These are phyloP conservation scores for Stictonetta naevosa DNA, from an alignment of 2,113 vertebrate species.

Conservation along the genomic window DNA sequence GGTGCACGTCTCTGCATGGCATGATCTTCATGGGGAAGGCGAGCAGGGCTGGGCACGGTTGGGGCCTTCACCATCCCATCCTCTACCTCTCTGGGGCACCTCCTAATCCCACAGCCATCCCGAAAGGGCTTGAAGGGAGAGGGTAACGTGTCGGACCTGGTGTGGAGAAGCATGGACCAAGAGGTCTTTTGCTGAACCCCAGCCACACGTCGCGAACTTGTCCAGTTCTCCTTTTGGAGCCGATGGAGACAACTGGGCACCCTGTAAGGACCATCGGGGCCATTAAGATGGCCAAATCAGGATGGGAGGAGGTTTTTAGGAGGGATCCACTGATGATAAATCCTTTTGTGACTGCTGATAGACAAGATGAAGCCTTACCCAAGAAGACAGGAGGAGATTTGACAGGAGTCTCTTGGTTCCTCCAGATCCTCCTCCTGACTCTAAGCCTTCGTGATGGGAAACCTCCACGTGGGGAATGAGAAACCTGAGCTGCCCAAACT, in stretches of 20 bases:
- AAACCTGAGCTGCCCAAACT: neutral
- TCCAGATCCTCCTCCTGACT: neutral
- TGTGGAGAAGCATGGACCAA: neutral
- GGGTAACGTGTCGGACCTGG: neutral
- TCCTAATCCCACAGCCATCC: neutral
- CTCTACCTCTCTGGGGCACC: neutral
- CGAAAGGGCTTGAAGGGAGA: neutral
- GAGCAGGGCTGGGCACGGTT: neutral
- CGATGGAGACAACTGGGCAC: neutral
- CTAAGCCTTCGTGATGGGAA: neutral
- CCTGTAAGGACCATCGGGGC: neutral
- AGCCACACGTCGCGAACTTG: rapidly evolving
- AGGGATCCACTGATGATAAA: neutral
- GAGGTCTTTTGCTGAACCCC: neutral
- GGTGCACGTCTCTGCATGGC: neutral
- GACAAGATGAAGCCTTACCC: neutral
- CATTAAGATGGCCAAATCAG: neutral
- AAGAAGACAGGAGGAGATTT: neutral
- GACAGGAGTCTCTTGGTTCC: neutral
- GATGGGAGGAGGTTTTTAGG: neutral
- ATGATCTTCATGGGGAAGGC: neutral
- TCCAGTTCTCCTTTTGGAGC: neutral
- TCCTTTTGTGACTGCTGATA: neutral
- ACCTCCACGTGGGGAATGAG: neutral
- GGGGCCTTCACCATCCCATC: neutral